These are phyloP conservation scores for Phymanthus crucifer DNA, from an alignment of 92 coral and sea anemone genomes.

Conservation along the genomic window DNA sequence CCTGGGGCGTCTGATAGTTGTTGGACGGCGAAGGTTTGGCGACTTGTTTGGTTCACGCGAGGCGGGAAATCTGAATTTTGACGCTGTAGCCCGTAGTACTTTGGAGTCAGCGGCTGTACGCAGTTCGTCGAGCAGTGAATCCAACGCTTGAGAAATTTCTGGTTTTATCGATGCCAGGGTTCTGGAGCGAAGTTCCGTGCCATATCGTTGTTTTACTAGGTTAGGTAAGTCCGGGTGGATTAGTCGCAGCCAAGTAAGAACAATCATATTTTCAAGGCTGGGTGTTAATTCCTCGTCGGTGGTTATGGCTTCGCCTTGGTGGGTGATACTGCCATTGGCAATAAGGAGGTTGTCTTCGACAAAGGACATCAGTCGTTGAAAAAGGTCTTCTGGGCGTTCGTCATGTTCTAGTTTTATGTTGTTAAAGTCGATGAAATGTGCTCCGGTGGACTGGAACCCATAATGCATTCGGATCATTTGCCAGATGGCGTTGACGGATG, in stretches of 20 bases:
- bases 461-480: constrained; percentile 43
- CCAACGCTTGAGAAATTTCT: constrained; percentile 30
- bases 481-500: constrained; percentile 49
- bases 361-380: constrained; percentile 54
- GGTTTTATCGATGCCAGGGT: constrained; percentile 41
- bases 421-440: constrained; percentile 51
- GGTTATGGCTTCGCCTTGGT: no score
- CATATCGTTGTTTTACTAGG: constrained; percentile 36
- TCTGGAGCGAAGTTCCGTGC: constrained; percentile 25
- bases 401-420: constrained; percentile 41
- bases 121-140: constrained; percentile 36
- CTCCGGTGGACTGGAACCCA: constrained; percentile 22
- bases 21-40: no score
- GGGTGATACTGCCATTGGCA: no score
- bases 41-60: no score
- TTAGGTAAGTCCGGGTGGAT: constrained; percentile 30
- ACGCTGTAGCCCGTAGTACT: constrained; percentile 8
- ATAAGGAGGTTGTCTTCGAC: no score
- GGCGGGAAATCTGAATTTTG: no score
- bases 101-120: constrained; percentile 30
- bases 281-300: no score
- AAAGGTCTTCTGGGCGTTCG: constrained; percentile 71
- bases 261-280: not conserved
- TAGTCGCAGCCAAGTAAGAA: constrained; percentile 36
- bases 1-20: no score